Base-by-base conservation (phyloP, 2,888 invertebrate species). In the Clunio marinus region DNA sequence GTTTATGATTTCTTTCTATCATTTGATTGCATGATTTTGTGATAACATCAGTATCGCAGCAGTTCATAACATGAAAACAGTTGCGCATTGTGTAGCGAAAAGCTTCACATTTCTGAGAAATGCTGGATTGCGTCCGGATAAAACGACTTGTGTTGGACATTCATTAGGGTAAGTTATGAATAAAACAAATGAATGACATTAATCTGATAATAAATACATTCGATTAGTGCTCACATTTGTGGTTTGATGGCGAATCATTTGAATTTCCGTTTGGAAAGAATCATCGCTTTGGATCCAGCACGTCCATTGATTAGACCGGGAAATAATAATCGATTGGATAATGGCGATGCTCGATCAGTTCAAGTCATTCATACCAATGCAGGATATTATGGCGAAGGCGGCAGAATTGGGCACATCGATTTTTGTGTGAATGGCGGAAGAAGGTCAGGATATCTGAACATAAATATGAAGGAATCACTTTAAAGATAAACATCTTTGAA, bases 361-460 rank as follows among this genome's bases (percentile, higher is more conserved):
- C 87, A 89, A 76, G 87, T 89, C 20, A 81, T 90, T 24, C 91
- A 90, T 75, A 90, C 90, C 0, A 90, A 89, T 75, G 89, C 90
- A 0, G 89, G 89, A 0, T 84, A 86, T 70, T 91, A 90, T 76
- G 90, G 90, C 0, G 89, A 90, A 75, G 83, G 83, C 1, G 87
- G 88, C 3, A 80, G 86, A 2, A 82, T 87, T 2, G 90, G 90
- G 0, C 88, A 89, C 75, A 88, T 89, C 0, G 90, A 90, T 78
- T 88, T 91, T 78, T 90, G 90, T 74, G 83, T 90, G 41, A 91
- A 90, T 74, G 90, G 90, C 0, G 90, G 89, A n/a, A 78, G 77
- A 72, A 70, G 72, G 63, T 63, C n/a, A n/a, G n/a, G n/a, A n/a
- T n/a, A n/a, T n/a, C 5, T n/a, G 60, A 22, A 51, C 51, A 7